Conservation (phyloP, 2,797 vertebrate genomes). For the Oryzias dopingdopingensis region DNA sequence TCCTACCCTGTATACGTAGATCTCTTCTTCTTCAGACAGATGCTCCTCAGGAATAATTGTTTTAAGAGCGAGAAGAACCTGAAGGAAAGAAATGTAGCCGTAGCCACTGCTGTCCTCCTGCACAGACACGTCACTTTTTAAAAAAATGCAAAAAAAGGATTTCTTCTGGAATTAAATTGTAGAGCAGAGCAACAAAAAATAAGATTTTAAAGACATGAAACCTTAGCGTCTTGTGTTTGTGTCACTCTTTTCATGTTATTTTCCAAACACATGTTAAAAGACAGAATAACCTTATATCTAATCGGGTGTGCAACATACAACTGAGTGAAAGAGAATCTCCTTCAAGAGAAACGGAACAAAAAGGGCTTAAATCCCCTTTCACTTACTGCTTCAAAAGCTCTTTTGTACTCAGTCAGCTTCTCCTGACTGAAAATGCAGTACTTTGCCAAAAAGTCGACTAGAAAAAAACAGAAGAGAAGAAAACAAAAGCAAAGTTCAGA, state of each 20-base stretch:
- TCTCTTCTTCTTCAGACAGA: conserved; percentile 80
- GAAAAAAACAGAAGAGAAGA: conserved; percentile 62
- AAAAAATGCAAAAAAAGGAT: too few relatives aligned
- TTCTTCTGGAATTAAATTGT: too few relatives aligned
- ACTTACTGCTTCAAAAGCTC: conserved; percentile 91
- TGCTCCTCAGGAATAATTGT: conserved; percentile 69
- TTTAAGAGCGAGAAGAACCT: conserved; percentile 78
- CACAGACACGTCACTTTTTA: conserved; percentile 7
- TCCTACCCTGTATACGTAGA: conserved; percentile 76
- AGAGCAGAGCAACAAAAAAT: too few relatives aligned
- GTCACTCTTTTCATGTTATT: neutral
- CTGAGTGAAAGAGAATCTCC: conserved; percentile 25
- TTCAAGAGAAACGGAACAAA: conserved; percentile 36
- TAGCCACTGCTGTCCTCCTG: conserved; percentile 76
- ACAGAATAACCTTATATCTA: neutral
- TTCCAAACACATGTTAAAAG: neutral
- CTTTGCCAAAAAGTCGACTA: conserved; percentile 94
- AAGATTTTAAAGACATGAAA: too few relatives aligned
- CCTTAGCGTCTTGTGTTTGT: too few relatives aligned
- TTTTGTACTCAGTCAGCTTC: conserved; percentile 89
- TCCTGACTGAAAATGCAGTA: conserved; percentile 90
- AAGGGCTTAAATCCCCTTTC: conserved; percentile 74
- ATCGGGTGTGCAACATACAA: neutral
- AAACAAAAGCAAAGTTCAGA: conserved; percentile 38
- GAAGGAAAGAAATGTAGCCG: conserved; percentile 75